Evolutionary conservation across 2,113 vertebrate species (phyloP).

Genomic region (Nesogale talazaci): DNA sequence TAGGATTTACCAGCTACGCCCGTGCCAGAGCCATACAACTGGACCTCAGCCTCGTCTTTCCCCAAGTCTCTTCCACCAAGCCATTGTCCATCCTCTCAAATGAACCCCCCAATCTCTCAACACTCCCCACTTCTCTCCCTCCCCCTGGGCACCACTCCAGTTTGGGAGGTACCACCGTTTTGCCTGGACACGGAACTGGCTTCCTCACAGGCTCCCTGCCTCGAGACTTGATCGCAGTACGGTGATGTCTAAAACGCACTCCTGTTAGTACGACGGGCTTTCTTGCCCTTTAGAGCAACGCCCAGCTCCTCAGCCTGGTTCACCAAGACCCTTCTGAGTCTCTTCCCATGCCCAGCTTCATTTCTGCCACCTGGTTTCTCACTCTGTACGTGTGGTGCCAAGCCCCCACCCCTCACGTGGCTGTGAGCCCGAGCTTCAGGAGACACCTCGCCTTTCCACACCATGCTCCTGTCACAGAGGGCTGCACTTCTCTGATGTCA

Average conservation of each 20-base stretch:
- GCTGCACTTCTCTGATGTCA: background rate
- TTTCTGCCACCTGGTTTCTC: slow-evolving; percentile 3
- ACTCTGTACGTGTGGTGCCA: background rate
- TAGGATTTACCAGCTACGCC: background rate
- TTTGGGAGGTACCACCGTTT: background rate
- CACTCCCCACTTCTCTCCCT: background rate
- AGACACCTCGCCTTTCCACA: background rate
- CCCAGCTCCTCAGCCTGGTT: background rate
- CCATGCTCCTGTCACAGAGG: background rate
- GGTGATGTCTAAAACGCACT: slow-evolving; percentile 37
- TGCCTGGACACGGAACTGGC: background rate
- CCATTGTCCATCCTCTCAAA: background rate
- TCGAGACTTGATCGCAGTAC: background rate
- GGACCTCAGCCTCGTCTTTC: background rate
- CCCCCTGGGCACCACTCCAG: background rate
- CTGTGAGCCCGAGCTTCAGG: background rate
- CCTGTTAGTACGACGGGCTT: background rate
- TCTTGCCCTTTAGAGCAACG: background rate
- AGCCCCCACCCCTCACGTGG: background rate
- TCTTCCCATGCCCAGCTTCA: background rate
- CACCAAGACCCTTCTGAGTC: slow-evolving; percentile 1
- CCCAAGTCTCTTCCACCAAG: background rate
- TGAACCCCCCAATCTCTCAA: slow-evolving; percentile 42
- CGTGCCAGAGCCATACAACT: background rate
- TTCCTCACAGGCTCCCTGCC: background rate